Evolutionary conservation across 2,888 invertebrate species (phyloP), one percentile per base, ranked within the genome.

Genomic region (Rhingia campestris): DNA sequence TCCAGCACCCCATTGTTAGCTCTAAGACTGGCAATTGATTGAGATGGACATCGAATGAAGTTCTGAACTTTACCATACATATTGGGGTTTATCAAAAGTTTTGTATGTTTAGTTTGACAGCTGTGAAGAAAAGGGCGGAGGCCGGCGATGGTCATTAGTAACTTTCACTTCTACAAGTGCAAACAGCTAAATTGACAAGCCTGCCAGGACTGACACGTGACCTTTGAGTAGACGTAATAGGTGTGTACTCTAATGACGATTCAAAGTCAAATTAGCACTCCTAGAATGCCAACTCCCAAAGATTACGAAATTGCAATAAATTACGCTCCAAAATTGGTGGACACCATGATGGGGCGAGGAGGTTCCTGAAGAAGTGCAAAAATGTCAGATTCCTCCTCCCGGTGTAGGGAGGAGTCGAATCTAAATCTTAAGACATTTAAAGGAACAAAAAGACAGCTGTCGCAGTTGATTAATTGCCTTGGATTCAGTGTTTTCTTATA

Each of bases 381-480:
- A 74, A 69, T 45, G 81, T 75, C 75, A 81, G 64, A 81, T 69
- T 74, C 76, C 66, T 81, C 61, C 63, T 74, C 67, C 63, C 69
- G 63, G 74, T 67, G 61, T 14, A 14, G 43, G 64, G 63, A 37
- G 35, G 61, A 63, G 33, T 39, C 22, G 33, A 10, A 43, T 32
- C 58, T 45, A 45, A 47, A 32, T 49, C 58, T 53, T 39, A 64
- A 76, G 66, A 81, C 72, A 72, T 66, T 64, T 66, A 74, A 61
- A 74, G 59, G 67, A 66, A 82, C 82, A 67, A 73, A 79, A 69
- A 79, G 82, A 82, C 82, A 82, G 79, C 82, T 82, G 79, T 73
- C 82, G 82, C 82, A 53, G 73, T 79, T 82, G 82, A 82, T 82
- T 82, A 82, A 82, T 82, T 82, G 79, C 79, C 61, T 51, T 41